Evolutionary conservation across 2,113 vertebrate species (phyloP).

Genomic region (Malurus elegans): DNA sequence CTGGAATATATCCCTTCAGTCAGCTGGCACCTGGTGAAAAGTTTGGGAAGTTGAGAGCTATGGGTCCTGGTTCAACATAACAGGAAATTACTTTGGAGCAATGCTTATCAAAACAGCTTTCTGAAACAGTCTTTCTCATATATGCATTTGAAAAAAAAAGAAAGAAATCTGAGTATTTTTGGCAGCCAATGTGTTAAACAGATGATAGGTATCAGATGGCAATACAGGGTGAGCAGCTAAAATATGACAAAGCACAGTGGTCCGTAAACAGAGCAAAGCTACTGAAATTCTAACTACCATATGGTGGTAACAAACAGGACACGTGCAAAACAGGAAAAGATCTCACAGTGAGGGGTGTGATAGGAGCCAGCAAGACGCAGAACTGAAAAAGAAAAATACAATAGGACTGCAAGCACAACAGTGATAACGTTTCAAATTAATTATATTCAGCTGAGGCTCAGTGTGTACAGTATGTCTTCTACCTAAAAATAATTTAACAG

Average conservation of each 20-base stretch:
- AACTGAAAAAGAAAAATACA: neutral
- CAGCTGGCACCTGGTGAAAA: neutral
- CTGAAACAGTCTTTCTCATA: slow-evolving; percentile 1
- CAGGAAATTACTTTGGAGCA: slow-evolving; percentile 32
- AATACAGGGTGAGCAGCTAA: slow-evolving; percentile 2
- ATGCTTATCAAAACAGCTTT: slow-evolving; percentile 30
- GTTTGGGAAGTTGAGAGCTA: neutral
- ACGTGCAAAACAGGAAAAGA: slow-evolving; percentile 46
- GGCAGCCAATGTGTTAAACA: slow-evolving; percentile 4
- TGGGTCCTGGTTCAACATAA: neutral
- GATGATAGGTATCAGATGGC: slow-evolving; percentile 41
- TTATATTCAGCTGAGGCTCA: slow-evolving; percentile 57
- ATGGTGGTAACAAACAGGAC: slow-evolving; percentile 50
- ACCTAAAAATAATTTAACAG: slow-evolving; percentile 70
- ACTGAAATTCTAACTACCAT: neutral
- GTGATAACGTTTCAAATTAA: slow-evolving; percentile 62
- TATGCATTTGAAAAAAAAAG: neutral
- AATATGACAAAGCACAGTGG: slow-evolving; percentile 44
- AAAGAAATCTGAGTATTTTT: neutral
- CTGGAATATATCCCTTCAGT: neutral
- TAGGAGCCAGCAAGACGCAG: slow-evolving; percentile 11
- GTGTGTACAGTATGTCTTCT: slow-evolving; percentile 67
- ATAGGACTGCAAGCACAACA: slow-evolving; percentile 37
- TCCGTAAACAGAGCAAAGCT: slow-evolving; percentile 47
- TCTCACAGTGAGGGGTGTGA: slow-evolving; percentile 18